Evolutionary conservation across 2,113 vertebrate genomes (phyloP).

Genomic region (Pandion haliaetus): DNA sequence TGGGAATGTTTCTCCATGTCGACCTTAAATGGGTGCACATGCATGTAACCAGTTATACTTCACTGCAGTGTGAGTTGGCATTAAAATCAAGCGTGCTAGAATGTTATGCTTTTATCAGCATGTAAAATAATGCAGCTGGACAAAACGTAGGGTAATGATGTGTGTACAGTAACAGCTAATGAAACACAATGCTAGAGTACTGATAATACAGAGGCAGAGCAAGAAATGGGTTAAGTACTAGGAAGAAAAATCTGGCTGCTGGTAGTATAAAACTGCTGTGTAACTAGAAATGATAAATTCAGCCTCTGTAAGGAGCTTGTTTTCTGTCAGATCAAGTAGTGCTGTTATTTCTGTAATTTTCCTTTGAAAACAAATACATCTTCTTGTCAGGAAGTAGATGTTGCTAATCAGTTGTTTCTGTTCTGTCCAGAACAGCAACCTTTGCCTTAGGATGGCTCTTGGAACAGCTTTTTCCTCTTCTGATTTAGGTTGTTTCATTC

Average conservation of each 20-base stretch:
- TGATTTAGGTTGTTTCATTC: not conserved
- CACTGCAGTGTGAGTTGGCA: not conserved
- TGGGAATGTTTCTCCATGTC: not conserved
- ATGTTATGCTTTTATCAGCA: not conserved
- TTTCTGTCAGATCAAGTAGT: not conserved
- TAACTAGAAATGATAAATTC: not conserved
- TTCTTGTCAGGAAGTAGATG: not conserved
- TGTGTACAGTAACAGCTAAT: not conserved
- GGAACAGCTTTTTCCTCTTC: not conserved
- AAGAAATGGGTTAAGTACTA: not conserved
- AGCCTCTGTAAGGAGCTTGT: not conserved
- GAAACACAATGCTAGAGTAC: not conserved
- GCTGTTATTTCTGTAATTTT: not conserved
- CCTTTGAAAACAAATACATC: not conserved
- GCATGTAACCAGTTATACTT: fast-evolving
- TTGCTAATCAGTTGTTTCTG: not conserved
- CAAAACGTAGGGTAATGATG: not conserved
- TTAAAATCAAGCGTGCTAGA: not conserved
- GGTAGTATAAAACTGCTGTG: not conserved
- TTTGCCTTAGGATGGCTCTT: not conserved
- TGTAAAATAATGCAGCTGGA: not conserved
- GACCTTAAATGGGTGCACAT: not conserved
- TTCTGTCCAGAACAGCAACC: not conserved
- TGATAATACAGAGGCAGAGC: not conserved
- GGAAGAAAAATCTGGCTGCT: not conserved